These are phyloP conservation scores for Lycorma delicatula DNA, from an alignment of 1,140 invertebrate species.

Conservation along the genomic window DNA sequence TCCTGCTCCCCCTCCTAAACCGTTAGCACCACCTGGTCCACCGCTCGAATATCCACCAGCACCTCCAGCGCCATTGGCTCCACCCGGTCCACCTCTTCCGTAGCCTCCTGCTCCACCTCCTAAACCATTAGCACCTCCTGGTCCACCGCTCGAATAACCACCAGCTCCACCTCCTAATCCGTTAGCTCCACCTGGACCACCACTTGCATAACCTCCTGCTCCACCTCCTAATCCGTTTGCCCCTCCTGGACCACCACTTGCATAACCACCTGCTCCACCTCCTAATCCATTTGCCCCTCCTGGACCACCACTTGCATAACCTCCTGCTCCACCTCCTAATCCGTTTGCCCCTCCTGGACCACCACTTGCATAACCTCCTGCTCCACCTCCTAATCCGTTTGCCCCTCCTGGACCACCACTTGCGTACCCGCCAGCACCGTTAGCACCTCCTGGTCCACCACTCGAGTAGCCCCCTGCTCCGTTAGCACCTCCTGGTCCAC, in stretches of 20 bases:
- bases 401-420: neutral
- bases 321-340: neutral
- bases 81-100: neutral
- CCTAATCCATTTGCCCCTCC: neutral
- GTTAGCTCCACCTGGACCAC: too few species aligned
- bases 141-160: neutral
- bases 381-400: neutral
- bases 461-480: neutral
- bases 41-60: neutral
- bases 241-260: neutral
- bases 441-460: slow-evolving; percentile 1
- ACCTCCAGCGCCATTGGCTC: neutral
- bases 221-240: neutral
- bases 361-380: neutral
- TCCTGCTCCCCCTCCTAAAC: neutral
- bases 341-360: neutral
- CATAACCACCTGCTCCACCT: neutral
- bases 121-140: slow-evolving; percentile 4
- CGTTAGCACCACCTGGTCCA: neutral
- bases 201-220: neutral
- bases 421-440: neutral
- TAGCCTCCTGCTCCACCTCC: neutral
- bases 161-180: slow-evolving; percentile 1
- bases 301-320: neutral
- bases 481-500: neutral